These are phyloP conservation scores for Diploptera punctata DNA, from an alignment of 2,888 invertebrate genomes.

Conservation along the genomic window DNA sequence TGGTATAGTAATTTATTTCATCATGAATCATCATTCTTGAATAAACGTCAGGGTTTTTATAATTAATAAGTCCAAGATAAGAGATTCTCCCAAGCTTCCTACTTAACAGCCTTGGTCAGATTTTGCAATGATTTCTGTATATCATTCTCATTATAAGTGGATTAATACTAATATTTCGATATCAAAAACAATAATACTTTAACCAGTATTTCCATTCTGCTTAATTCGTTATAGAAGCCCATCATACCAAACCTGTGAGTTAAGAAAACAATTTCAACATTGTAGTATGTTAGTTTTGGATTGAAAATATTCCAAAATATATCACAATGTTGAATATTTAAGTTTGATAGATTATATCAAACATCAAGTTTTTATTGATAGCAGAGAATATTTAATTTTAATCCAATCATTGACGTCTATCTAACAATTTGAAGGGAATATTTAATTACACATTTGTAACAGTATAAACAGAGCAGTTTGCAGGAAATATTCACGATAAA, in stretches of 20 bases:
- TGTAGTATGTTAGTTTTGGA: neutral
- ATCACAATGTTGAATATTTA: neutral
- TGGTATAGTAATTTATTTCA: too few relatives aligned
- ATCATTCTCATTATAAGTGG: too few relatives aligned
- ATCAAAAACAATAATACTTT: neutral
- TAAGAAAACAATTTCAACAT: neutral
- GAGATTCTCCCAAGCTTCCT: neutral
- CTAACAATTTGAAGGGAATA: neutral
- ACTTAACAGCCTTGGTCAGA: constrained; percentile 2
- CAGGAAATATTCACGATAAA: constrained; percentile 20
- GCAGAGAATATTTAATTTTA: neutral
- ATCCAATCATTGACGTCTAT: neutral
- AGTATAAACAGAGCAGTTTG: constrained; percentile 21
- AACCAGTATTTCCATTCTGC: neutral
- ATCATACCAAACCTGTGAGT: too few relatives aligned
- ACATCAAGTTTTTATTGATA: neutral
- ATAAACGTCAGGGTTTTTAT: too few relatives aligned
- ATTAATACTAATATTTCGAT: neutral
- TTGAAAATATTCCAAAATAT: neutral
- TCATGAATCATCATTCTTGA: too few relatives aligned
- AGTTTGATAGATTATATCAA: neutral
- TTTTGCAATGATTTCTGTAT: neutral
- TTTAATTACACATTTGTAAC: constrained; percentile 13
- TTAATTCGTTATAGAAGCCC: too few relatives aligned
- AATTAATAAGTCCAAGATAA: neutral